Evolutionary conservation across 2,797 vertebrate species (phyloP).

Genomic region (Sebastes trivittatus): DNA sequence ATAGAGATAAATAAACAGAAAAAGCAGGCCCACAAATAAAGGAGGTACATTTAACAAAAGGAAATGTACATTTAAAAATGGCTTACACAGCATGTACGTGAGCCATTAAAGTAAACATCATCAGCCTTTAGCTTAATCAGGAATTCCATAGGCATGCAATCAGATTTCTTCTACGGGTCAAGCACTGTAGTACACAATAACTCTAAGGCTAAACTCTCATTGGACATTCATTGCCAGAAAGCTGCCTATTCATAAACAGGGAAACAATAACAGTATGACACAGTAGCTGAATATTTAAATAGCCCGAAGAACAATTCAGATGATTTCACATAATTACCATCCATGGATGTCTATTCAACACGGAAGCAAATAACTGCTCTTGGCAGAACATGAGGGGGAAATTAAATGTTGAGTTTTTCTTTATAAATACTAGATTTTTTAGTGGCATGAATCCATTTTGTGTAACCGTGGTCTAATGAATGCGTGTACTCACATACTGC

Average conservation of each 20-base stretch:
- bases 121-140: conserved; percentile 38
- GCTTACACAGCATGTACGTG: conserved; percentile 23
- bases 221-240: conserved; percentile 30
- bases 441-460: neutral
- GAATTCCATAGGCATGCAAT: conserved; percentile 41
- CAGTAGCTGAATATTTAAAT: conserved; percentile 38
- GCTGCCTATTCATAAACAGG: conserved; percentile 25
- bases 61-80: neutral
- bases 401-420: conserved; percentile 19
- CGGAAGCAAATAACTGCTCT: conserved; percentile 20
- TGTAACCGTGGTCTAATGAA: neutral
- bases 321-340: conserved; percentile 59
- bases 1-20: neutral
- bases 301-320: conserved; percentile 43
- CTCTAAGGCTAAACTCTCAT: conserved; percentile 39
- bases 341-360: conserved; percentile 43
- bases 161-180: conserved; percentile 40
- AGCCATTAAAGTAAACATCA: conserved; percentile 52
- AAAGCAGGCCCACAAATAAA: neutral
- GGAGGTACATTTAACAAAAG: neutral
- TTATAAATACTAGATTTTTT: conserved; percentile 1
- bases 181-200: conserved; percentile 26
- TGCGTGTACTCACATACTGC: neutral
- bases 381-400: conserved; percentile 10
- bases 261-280: conserved; percentile 40